Evolutionary conservation across 1,140 invertebrate genomes (phyloP).

Genomic region (Zaprionus camerounensis): DNA sequence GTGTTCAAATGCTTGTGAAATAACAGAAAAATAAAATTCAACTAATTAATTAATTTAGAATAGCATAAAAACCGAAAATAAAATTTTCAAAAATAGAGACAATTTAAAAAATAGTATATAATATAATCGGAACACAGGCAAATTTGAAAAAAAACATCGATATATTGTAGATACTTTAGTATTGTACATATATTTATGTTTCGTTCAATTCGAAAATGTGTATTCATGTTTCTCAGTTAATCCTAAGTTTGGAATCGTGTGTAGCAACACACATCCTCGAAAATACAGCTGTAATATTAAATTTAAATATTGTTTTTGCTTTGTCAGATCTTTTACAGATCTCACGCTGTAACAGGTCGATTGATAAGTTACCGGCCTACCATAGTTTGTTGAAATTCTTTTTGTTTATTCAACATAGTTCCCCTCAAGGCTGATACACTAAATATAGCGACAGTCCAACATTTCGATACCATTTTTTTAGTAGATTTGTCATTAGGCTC

Average conservation of each 20-base stretch:
- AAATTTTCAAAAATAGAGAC: background rate
- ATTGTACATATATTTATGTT: conserved; percentile 16
- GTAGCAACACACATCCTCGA: background rate
- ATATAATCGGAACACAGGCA: background rate
- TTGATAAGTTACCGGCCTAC: too few relatives aligned
- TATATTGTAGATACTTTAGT: background rate
- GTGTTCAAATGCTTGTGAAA: background rate
- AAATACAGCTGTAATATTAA: conserved; percentile 4
- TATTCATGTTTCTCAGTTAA: conserved; percentile 1
- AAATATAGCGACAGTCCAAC: too few relatives aligned
- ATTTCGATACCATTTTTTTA: too few relatives aligned
- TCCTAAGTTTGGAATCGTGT: conserved; percentile 1
- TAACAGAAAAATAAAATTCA: background rate
- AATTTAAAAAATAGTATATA: background rate
- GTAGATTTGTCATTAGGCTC: too few relatives aligned
- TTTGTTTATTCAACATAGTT: too few relatives aligned
- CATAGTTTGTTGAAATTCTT: too few relatives aligned
- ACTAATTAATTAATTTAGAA: too few relatives aligned
- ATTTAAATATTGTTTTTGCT: background rate
- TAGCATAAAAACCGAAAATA: too few relatives aligned
- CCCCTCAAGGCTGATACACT: too few relatives aligned
- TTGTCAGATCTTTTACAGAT: background rate
- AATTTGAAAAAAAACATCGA: background rate
- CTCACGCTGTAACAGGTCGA: background rate
- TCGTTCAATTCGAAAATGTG: conserved; percentile 9